These are phyloP conservation scores for Centropyge bicolor DNA, from an alignment of 2,797 vertebrate species.

Conservation along the genomic window DNA sequence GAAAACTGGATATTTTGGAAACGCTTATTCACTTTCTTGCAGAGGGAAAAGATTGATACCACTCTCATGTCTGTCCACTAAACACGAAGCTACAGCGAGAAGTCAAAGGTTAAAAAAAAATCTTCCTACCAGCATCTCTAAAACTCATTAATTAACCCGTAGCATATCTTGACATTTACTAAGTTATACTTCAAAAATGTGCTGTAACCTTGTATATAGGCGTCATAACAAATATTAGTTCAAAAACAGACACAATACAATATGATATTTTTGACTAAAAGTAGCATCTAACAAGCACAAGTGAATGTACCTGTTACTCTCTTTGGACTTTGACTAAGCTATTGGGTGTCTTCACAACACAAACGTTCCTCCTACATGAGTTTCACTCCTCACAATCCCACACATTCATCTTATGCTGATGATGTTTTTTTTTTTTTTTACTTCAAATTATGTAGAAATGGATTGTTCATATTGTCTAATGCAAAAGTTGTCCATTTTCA, in stretches of 20 bases:
- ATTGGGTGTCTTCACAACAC: background rate
- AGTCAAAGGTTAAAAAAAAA: no score
- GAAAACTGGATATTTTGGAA: background rate
- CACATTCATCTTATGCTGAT: background rate
- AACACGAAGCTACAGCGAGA: background rate
- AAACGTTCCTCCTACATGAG: background rate
- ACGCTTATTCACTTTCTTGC: background rate
- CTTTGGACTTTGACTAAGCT: background rate
- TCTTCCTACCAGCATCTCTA: no score
- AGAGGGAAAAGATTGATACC: background rate
- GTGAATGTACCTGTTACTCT: background rate
- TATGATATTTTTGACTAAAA: background rate
- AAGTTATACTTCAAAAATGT: background rate
- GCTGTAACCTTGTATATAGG: background rate
- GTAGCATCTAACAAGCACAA: background rate
- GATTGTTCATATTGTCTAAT: background rate
- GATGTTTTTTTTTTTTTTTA: background rate
- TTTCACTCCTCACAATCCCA: background rate
- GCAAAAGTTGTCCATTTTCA: background rate
- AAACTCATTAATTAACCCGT: no score
- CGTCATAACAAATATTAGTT: background rate
- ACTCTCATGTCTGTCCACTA: no score
- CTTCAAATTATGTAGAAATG: background rate
- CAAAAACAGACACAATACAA: background rate
- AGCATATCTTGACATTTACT: no score